Evolutionary conservation across 1,140 invertebrate species (phyloP).

Genomic region (Atta texana): DNA sequence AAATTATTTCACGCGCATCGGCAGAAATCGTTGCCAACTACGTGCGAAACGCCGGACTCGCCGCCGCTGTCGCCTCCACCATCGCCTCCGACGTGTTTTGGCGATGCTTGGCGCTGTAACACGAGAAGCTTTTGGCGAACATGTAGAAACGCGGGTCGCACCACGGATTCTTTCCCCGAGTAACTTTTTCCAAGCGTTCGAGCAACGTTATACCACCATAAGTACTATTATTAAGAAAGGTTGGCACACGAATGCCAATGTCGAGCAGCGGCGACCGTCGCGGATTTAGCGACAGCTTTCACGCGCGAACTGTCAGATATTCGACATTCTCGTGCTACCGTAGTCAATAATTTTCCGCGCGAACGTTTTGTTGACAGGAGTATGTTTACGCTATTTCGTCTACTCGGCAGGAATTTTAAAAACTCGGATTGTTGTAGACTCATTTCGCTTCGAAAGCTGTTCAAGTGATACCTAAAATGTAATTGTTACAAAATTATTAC

Average conservation of each 20-base stretch:
- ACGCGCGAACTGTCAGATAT: conserved; percentile 43
- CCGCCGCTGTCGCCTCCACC: conserved; percentile 53
- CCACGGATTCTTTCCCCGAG: conserved; percentile 50
- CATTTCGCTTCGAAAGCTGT: neutral
- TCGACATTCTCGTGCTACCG: neutral
- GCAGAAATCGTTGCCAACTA: conserved; percentile 85
- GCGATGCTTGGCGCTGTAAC: conserved; percentile 81
- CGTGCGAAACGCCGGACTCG: conserved; percentile 77
- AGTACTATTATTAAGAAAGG: conserved; percentile 37
- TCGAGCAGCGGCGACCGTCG: neutral
- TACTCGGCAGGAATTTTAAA: neutral
- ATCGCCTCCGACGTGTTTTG: conserved; percentile 77
- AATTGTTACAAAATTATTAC: neutral
- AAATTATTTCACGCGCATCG: conserved; percentile 84
- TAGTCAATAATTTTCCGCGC: neutral
- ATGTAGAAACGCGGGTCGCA: conserved; percentile 20
- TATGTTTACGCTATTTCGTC: neutral
- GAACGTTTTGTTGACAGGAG: neutral
- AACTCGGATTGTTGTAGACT: conserved; percentile 3
- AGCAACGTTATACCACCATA: conserved; percentile 41
- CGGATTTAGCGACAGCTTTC: conserved; percentile 15
- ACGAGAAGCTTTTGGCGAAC: conserved; percentile 82
- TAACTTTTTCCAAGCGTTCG: conserved; percentile 65
- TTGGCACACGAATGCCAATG: conserved; percentile 45
- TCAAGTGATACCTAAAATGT: neutral